These are phyloP conservation scores for Oncopeltus fasciatus DNA, from an alignment of 1,140 invertebrate genomes.

Conservation along the genomic window DNA sequence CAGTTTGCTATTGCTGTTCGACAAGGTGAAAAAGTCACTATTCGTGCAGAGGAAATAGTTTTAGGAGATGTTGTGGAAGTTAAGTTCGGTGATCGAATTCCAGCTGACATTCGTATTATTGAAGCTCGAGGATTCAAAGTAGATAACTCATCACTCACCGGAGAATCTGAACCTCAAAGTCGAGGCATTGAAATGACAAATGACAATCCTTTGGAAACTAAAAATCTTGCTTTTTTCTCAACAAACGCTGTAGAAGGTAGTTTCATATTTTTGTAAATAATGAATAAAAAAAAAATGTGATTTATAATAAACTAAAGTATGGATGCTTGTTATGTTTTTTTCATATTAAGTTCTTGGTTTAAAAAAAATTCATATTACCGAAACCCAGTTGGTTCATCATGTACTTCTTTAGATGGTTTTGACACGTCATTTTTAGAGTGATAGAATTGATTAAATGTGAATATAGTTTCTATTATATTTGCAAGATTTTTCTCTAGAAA, in stretches of 20 bases:
- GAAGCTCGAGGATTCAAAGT: slow-evolving; percentile 80
- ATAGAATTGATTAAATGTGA: no score
- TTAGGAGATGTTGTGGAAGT: slow-evolving; percentile 88
- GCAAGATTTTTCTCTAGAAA: no score
- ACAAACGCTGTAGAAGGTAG: slow-evolving; percentile 84
- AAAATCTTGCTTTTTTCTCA: slow-evolving; percentile 93
- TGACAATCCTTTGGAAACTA: slow-evolving; percentile 91
- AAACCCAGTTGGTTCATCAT: no score
- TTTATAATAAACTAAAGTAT: no score
- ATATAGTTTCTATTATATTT: no score
- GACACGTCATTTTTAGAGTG: no score
- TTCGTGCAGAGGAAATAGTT: slow-evolving; percentile 80
- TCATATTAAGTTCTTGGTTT: no score
- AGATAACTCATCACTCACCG: slow-evolving; percentile 83
- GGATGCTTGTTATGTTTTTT: no score
- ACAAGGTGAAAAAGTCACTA: slow-evolving; percentile 80
- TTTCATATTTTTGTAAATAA: not conserved
- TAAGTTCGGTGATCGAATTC: slow-evolving; percentile 87
- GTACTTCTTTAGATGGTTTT: no score
- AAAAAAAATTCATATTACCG: no score
- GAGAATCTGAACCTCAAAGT: slow-evolving; percentile 90
- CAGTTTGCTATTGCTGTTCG: slow-evolving; percentile 90
- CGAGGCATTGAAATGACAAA: slow-evolving; percentile 81
- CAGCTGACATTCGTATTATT: slow-evolving; percentile 84
- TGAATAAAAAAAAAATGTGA: no score